Evolutionary conservation across 1,140 invertebrate genomes (phyloP), one percentile per base, ranked within the genome.

Genomic region (Leptonema lineaticorne): DNA sequence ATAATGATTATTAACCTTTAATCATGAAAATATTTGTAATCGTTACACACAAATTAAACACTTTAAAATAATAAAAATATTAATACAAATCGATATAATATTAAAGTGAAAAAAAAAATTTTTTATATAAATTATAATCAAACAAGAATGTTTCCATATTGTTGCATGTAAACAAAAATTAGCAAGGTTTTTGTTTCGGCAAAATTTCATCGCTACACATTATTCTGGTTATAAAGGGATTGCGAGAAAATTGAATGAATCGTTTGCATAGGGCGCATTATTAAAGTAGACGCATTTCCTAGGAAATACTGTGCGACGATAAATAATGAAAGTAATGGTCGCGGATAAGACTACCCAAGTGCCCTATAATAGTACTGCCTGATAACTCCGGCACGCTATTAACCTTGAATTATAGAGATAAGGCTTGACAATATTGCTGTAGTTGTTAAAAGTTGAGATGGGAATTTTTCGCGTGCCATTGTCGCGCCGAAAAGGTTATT

Each of bases 371-470:
- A 53, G 50, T 20, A 53, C 50, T 53, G 50, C 50, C 27, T 53
- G 50, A 53, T 53, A 53, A 53, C 50, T 53, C 50, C 50, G 50
- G 50, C 50, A 53, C 22, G 50, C 50, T 53, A 53, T 53, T 53
- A 53, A 53, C 50, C 50, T 53, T 53, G 50, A 53, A 53, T 53
- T 53, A 53, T 53, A 53, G 20, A 53, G 50, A 53, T 53, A 53
- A 53, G 50, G 50, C 50, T 53, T 53, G 50, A 53, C 50, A 53
- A 53, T 53, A 53, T 53, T 53, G 50, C 50, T 53, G 50, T 53
- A 53, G 50, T 53, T 53, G 50, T 53, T 53, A 53, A 53, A 53
- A 53, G 50, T 53, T 53, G 22, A 53, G 50, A 53, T 53, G 50
- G 50, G 27, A 53, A 53, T 26, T 53, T 53, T 53, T 53, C 50